Percentiles rank a stretch among this genome's conserved stretches.
Evolutionary conservation across 2,888 invertebrate genomes (phyloP).

Genomic region (Prenolepis imparis): DNA sequence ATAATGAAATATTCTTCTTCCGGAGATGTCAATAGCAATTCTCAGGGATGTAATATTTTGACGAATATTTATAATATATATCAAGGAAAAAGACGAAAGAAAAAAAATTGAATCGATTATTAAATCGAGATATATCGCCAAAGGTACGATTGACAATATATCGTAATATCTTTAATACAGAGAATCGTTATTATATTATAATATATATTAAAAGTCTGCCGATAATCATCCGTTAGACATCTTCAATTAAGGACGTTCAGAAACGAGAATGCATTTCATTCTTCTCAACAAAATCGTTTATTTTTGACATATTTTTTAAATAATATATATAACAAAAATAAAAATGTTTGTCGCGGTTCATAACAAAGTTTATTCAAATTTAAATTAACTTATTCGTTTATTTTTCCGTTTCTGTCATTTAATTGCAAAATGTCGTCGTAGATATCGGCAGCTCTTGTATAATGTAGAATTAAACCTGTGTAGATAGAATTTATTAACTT

Average conservation of each 20-base stretch:
- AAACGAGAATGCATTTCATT: not conserved
- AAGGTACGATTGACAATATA: constrained; percentile 65
- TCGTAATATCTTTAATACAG: constrained; percentile 32
- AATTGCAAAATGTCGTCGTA: not conserved
- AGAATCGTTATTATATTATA: constrained; percentile 13
- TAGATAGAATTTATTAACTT: constrained; percentile 32
- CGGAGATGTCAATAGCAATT: constrained; percentile 73
- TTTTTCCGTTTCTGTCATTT: not conserved
- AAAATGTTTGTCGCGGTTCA: not conserved
- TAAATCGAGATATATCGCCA: constrained; percentile 19
- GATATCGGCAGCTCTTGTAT: constrained; percentile 3
- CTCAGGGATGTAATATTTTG: constrained; percentile 74
- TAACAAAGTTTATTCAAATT: not conserved
- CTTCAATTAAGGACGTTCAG: not conserved
- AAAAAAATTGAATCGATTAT: constrained; percentile 16
- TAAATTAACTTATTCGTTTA: not conserved
- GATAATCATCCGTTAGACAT: constrained; percentile 15
- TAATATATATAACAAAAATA: not conserved
- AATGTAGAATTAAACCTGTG: constrained; percentile 27
- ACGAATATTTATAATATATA: constrained; percentile 59
- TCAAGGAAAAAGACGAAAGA: not conserved
- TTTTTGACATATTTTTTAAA: not conserved
- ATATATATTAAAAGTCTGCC: constrained; percentile 2
- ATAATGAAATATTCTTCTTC: constrained; percentile 66
- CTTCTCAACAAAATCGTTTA: not conserved